Base-by-base conservation (phyloP, 1,140 invertebrate genomes). In the Ips nitidus region DNA sequence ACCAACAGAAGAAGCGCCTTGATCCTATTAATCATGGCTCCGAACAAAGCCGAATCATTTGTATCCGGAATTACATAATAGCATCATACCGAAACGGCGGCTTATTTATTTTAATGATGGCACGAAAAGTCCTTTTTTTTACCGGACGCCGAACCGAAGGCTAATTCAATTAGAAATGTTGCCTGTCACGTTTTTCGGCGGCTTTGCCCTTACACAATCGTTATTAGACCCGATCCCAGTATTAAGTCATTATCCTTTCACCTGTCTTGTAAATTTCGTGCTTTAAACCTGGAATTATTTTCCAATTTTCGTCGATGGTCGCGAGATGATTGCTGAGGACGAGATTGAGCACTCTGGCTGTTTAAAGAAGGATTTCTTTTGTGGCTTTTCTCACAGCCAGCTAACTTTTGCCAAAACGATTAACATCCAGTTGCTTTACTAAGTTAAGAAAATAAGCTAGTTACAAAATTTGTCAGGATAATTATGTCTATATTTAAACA, bases 191-290 rank as follows among this genome's bases (percentile, higher is more conserved):
- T 58, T 66, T 66, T 66, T 66, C 63, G 64, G 55, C 64, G 64
- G 41, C 53, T 58, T 57, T 55, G 57, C 43, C 53, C 53, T 58
- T 47, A 66, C 53, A 56, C 53, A 37, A 64, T 64, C 62, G 55
- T 64, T 64, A 64, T 58, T 58, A 65, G 63, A 53, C 45, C 67
- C 4, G 40, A 62, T 63, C 67, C 68, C 53, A 50, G 62, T 58
- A 70, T 70, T 70, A 70, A 70, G 68, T 70, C 47, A 70, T 70
- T 70, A 70, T 70, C 60, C 47, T 63, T 70, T 70, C 68, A 70
- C 68, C 68, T 70, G 68, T 70, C 68, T 70, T 52, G 43, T 70
- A 59, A 65, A 64, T 70, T 65, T 56, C 53, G 39, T 52, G 39
- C 41, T 38, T 22, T 45, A 56, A 70, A 64, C 68, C 52, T 4